Percentiles rank a stretch among this genome's conserved stretches.
phyloP scores from a whole-genome alignment of 2,797 vertebrate species.

The Hipposideros larvatus region DNA sequence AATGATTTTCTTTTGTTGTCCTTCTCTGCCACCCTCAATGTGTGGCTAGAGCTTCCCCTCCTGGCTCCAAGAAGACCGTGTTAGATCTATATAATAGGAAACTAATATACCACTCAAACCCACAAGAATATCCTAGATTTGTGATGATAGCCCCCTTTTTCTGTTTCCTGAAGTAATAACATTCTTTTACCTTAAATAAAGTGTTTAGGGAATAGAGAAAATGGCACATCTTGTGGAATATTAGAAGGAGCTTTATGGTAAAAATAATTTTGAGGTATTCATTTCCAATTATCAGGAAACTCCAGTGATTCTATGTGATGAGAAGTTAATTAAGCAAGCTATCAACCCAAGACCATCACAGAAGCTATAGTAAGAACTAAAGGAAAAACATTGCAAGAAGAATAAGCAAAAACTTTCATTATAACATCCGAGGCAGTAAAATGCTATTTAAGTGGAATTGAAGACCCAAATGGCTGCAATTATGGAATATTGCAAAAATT shows the following conservation, averaged over 20 bases:
- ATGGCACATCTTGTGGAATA: conserved; percentile 21
- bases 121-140: neutral
- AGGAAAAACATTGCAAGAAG: conserved; percentile 46
- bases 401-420: conserved; percentile 66
- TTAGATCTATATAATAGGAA: neutral
- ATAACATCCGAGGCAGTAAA: conserved; percentile 24
- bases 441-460: conserved; percentile 70
- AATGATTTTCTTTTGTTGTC: neutral
- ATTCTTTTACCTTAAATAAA: conserved; percentile 53
- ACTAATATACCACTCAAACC: neutral
- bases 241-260: conserved; percentile 63
- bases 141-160: neutral
- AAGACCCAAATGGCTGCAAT: conserved; percentile 69
- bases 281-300: conserved; percentile 69
- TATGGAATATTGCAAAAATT: conserved; percentile 53
- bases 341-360: conserved; percentile 55
- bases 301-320: conserved; percentile 53
- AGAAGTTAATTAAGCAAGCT: conserved; percentile 74
- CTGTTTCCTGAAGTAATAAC: neutral
- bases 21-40: neutral
- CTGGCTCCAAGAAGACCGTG: neutral
- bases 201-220: conserved; percentile 7
- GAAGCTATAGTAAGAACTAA: conserved; percentile 45
- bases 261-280: conserved; percentile 73
- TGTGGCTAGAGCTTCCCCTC: neutral